phyloP scores from a whole-genome alignment of 1,140 invertebrate genomes.

The Parapsyche elsis region DNA sequence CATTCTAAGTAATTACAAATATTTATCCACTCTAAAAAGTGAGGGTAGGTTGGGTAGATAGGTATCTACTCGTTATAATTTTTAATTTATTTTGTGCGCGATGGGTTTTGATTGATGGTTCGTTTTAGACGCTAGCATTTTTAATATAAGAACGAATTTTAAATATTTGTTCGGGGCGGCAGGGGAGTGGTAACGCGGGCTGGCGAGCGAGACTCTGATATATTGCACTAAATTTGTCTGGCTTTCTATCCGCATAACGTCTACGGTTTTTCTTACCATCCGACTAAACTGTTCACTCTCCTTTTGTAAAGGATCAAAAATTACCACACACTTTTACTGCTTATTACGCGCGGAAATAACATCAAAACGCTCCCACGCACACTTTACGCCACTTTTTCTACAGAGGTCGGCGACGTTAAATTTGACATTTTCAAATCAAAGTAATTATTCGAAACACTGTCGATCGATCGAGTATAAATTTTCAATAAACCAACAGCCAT shows the following conservation, averaged over 20 bases:
- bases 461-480: too few species aligned
- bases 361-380: not conserved
- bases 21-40: slow-evolving; percentile 19
- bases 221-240: slow-evolving; percentile 46
- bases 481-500: not conserved
- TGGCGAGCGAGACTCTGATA: slow-evolving; percentile 36
- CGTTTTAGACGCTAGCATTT: slow-evolving; percentile 19
- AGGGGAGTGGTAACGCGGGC: not conserved
- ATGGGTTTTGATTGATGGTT: slow-evolving; percentile 28
- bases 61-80: slow-evolving; percentile 11
- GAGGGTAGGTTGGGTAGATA: too few species aligned
- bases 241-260: slow-evolving; percentile 39
- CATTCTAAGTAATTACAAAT: slow-evolving; percentile 26
- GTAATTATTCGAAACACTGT: too few species aligned
- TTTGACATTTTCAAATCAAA: too few species aligned
- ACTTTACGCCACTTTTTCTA: too few species aligned
- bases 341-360: slow-evolving; percentile 10
- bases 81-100: slow-evolving; percentile 21
- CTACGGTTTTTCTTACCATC: slow-evolving; percentile 34
- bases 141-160: slow-evolving; percentile 34
- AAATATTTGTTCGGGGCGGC: slow-evolving; percentile 10
- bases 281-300: slow-evolving; percentile 41
- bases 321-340: slow-evolving; percentile 29
- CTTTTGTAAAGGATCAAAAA: slow-evolving; percentile 31
- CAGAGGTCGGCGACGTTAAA: too few species aligned